Percentiles rank a stretch among this genome's conserved stretches.
Evolutionary conservation across 2,888 invertebrate species (phyloP).

Genomic region (Esperia sulphurella): DNA sequence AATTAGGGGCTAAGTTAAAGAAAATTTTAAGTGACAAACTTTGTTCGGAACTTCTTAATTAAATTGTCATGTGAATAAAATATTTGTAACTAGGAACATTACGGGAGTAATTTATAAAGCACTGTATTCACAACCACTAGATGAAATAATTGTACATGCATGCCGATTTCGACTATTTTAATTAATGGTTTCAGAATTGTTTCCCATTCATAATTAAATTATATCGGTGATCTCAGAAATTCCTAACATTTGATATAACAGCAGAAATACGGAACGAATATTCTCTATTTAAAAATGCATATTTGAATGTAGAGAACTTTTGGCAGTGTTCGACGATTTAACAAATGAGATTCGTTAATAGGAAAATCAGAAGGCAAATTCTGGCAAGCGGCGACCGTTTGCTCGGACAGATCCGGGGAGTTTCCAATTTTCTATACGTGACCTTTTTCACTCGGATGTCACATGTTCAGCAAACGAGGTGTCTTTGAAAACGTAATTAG

Average conservation of each 20-base stretch:
- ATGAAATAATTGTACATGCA: too few species aligned
- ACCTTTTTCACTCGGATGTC: slow-evolving; percentile 73
- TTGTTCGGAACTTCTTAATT: slow-evolving; percentile 54
- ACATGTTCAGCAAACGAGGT: slow-evolving; percentile 75
- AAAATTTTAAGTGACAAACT: slow-evolving; percentile 55
- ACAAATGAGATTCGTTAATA: slow-evolving; percentile 60
- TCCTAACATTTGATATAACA: too few species aligned
- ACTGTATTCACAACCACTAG: too few species aligned
- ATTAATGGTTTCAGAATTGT: too few species aligned
- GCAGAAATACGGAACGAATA: not conserved
- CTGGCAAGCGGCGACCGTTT: slow-evolving; percentile 24
- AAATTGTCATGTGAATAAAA: slow-evolving; percentile 48
- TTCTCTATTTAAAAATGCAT: not conserved
- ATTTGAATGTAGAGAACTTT: not conserved
- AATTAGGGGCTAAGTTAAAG: slow-evolving; percentile 51
- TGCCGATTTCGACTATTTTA: too few species aligned
- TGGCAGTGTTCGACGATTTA: slow-evolving; percentile 13
- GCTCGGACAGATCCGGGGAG: slow-evolving; percentile 24
- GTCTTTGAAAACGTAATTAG: slow-evolving; percentile 79
- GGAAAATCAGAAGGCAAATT: slow-evolving; percentile 58
- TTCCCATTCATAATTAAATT: too few species aligned
- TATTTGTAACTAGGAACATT: slow-evolving; percentile 16
- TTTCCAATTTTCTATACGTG: slow-evolving; percentile 74
- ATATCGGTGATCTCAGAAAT: too few species aligned
- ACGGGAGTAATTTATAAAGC: too few species aligned